Conservation (phyloP, 2,797 vertebrate species). For the Sebastes matsubarae region DNA sequence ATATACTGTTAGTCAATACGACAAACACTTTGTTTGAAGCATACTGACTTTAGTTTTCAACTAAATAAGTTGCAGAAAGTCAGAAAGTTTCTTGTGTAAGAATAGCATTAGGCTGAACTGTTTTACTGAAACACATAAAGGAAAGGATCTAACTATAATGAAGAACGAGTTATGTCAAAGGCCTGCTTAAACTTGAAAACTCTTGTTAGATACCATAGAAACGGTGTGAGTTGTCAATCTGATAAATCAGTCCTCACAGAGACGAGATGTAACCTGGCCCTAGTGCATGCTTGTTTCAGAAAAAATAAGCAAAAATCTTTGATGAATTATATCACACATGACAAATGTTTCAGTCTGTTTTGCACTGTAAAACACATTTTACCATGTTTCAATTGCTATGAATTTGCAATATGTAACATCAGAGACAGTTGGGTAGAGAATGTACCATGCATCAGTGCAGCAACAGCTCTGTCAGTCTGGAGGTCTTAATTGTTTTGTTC, state of each 20-base stretch:
- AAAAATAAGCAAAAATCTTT: no score
- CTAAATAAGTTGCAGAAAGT: not conserved
- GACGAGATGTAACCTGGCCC: no score
- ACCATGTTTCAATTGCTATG: not conserved
- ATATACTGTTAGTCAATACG: not conserved
- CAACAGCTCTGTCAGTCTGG: no score
- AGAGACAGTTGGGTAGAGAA: not conserved
- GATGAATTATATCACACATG: no score
- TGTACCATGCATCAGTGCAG: no score
- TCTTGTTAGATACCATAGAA: no score
- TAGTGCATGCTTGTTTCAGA: no score
- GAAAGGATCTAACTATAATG: not conserved
- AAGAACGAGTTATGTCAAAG: not conserved
- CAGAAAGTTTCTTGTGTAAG: not conserved
- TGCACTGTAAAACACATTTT: not conserved
- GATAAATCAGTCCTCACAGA: no score
- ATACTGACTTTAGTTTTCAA: not conserved
- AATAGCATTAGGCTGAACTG: not conserved
- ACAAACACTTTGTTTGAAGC: not conserved
- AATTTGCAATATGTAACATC: not conserved
- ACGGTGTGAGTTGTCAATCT: no score
- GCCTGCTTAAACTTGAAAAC: no score
- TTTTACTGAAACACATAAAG: not conserved
- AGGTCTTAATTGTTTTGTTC: not conserved
- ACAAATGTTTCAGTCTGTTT: not conserved